Conservation (phyloP, 2,888 invertebrate genomes). For the Agrotis ipsilon region DNA sequence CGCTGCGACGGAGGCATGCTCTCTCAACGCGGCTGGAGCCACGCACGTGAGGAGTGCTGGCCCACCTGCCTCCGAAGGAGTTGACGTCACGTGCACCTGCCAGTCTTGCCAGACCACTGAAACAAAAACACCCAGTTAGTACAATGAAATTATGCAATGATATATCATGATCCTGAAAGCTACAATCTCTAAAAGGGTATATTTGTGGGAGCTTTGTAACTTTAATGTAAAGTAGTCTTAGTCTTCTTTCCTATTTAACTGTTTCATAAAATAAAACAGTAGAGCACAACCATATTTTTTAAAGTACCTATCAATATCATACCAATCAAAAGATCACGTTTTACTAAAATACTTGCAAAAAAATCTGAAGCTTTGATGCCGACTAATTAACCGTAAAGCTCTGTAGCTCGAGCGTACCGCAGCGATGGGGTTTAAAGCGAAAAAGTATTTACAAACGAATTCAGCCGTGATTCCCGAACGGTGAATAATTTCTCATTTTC, state of each 20-base stretch:
- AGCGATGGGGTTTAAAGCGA: conserved; percentile 23
- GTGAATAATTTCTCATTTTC: conserved; percentile 72
- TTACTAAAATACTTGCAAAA: conserved; percentile 47
- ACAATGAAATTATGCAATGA: background rate
- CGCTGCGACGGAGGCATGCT: conserved; percentile 94
- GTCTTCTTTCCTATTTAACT: no score
- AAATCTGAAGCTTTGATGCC: conserved; percentile 50
- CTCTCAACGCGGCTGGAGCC: conserved; percentile 92
- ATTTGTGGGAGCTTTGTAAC: background rate
- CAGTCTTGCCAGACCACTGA: conserved; percentile 94
- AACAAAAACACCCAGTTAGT: conserved; percentile 60
- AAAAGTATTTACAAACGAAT: conserved; percentile 60
- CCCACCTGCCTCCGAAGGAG: conserved; percentile 93
- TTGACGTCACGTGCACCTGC: conserved; percentile 94
- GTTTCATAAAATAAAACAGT: conserved; percentile 1
- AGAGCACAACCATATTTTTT: conserved; percentile 11
- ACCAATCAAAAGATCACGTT: conserved; percentile 51
- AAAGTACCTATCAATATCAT: conserved; percentile 32
- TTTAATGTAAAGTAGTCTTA: no score
- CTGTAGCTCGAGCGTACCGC: conserved; percentile 35
- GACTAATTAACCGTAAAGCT: conserved; percentile 61
- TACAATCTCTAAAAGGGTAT: no score
- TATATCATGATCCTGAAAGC: background rate
- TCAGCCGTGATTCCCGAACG: conserved; percentile 50
- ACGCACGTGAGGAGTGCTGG: conserved; percentile 93